Conservation (phyloP, 30 jellyfish, hydroid and myxozoan genomes). For the Hydractinia echinata region DNA sequence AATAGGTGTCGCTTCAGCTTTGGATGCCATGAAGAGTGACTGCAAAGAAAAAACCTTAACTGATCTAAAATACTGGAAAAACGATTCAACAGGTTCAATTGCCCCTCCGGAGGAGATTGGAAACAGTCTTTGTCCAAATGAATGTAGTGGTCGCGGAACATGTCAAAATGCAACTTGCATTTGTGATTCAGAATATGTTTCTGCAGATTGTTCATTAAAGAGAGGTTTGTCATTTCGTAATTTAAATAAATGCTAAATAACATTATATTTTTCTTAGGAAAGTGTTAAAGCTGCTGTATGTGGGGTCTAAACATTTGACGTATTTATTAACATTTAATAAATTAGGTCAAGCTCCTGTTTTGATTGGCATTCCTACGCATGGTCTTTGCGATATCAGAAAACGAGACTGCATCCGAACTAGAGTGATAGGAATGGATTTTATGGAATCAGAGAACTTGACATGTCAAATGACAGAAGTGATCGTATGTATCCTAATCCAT, state of each 20-base stretch:
- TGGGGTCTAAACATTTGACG: too few relatives aligned
- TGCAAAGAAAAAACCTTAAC: slow-evolving; percentile 28
- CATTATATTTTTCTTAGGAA: too few relatives aligned
- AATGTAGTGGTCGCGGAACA: slow-evolving; percentile 76
- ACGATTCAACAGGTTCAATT: neutral
- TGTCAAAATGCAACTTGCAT: slow-evolving; percentile 81
- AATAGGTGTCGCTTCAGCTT: slow-evolving; percentile 24
- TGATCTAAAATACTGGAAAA: slow-evolving; percentile 1
- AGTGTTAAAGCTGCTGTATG: too few relatives aligned
- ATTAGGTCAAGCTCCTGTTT: slow-evolving; percentile 46
- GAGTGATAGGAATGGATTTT: slow-evolving; percentile 69
- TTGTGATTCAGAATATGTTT: slow-evolving; percentile 47
- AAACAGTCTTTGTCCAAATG: slow-evolving; percentile 63
- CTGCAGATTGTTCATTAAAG: slow-evolving; percentile 79
- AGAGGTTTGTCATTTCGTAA: slow-evolving; percentile 6
- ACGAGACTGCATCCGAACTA: slow-evolving; percentile 60
- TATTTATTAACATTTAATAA: too few relatives aligned
- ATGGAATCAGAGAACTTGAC: slow-evolving; percentile 50
- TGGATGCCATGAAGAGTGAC: neutral
- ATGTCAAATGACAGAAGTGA: slow-evolving; percentile 43
- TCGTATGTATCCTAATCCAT: slow-evolving; percentile 26
- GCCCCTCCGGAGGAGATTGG: slow-evolving; percentile 74
- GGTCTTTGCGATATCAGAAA: slow-evolving; percentile 73
- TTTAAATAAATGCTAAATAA: too few relatives aligned
- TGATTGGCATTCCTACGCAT: slow-evolving; percentile 24